Conservation (phyloP, 2,797 vertebrate species). For the Urosaurus nigricauda region DNA sequence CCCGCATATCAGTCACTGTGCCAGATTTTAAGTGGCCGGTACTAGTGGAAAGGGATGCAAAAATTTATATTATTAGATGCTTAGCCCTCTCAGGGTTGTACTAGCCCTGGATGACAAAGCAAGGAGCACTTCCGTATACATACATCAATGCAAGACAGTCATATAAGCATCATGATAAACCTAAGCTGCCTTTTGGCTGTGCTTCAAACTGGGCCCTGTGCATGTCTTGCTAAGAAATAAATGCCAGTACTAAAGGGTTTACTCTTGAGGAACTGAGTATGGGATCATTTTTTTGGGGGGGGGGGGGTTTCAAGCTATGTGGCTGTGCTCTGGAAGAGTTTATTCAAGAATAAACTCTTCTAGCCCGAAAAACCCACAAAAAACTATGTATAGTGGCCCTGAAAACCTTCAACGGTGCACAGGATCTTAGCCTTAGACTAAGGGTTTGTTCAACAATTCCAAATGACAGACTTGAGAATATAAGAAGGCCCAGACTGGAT, state of each 20-base stretch:
- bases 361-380: no score
- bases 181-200: background rate
- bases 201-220: background rate
- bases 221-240: background rate
- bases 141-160: background rate
- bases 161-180: background rate
- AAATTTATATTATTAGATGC: background rate
- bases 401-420: no score
- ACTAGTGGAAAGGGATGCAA: background rate
- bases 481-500: background rate
- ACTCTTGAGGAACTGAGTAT: background rate
- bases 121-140: background rate
- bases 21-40: background rate
- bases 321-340: no score
- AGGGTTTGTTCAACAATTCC: background rate
- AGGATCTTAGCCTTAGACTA: background rate
- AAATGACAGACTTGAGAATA: background rate
- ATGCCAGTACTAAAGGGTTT: background rate
- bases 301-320: no score
- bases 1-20: no score
- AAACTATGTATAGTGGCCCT: no score
- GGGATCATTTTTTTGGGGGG: no score
- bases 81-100: background rate
- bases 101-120: background rate
- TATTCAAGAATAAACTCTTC: no score